Evolutionary conservation across 2,888 invertebrate species (phyloP).

Genomic region (Andrena chrysosceles): DNA sequence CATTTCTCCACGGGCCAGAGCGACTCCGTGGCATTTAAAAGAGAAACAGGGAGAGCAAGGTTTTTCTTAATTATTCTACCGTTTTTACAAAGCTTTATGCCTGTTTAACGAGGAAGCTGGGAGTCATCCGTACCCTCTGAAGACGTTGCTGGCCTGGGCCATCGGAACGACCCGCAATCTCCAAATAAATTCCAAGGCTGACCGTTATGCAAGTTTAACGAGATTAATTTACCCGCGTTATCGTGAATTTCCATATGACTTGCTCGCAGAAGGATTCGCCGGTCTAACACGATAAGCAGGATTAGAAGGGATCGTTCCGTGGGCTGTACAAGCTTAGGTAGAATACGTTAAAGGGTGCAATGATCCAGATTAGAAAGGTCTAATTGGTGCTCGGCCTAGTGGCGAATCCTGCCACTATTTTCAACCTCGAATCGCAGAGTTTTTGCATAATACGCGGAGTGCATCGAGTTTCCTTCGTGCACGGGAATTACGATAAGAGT

Average conservation of each 20-base stretch:
- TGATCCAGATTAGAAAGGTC: constrained; percentile 66
- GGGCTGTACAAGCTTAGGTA: constrained; percentile 48
- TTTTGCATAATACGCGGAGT: neutral
- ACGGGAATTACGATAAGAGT: neutral
- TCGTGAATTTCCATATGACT: constrained; percentile 66
- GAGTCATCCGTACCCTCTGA: neutral
- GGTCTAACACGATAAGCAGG: constrained; percentile 65
- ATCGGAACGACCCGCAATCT: neutral
- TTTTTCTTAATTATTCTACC: neutral
- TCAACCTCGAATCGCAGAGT: no score
- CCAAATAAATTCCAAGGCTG: constrained; percentile 19
- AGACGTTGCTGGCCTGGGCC: neutral
- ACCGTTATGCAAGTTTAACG: constrained; percentile 46
- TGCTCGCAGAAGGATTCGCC: constrained; percentile 49
- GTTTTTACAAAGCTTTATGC: neutral
- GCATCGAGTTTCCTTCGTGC: neutral
- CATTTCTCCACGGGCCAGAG: neutral
- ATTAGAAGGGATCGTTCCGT: constrained; percentile 63
- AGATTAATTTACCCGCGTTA: constrained; percentile 61
- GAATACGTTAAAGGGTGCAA: constrained; percentile 48
- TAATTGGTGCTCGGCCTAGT: constrained; percentile 49
- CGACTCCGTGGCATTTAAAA: neutral
- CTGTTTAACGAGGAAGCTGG: neutral
- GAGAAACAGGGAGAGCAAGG: neutral
- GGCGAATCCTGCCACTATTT: neutral